Conservation (phyloP, 2,888 invertebrate species). For the Epinotia demarniana region DNA sequence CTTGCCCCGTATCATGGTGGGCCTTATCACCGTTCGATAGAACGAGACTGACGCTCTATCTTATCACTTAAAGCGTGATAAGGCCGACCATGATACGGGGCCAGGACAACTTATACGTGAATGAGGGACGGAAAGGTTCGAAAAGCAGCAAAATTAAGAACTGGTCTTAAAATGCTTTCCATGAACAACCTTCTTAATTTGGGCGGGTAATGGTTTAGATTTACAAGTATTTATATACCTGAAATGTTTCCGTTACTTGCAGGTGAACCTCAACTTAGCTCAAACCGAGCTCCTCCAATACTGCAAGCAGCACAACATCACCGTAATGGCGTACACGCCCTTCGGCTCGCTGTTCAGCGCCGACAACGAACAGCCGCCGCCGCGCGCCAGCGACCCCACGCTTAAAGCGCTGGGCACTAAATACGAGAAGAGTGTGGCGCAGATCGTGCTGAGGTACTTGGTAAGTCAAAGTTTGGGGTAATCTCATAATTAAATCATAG, state of each 20-base stretch:
- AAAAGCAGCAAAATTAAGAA: too few species aligned
- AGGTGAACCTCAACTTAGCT: slow-evolving; percentile 85
- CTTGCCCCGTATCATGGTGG: too few species aligned
- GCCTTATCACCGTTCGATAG: too few species aligned
- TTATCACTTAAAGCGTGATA: too few species aligned
- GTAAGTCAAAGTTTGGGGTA: slow-evolving; percentile 64
- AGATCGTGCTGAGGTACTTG: slow-evolving; percentile 86
- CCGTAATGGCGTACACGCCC: slow-evolving; percentile 87
- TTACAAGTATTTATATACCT: background rate
- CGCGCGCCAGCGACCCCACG: slow-evolving; percentile 75
- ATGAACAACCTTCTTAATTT: too few species aligned
- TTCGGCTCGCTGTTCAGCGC: slow-evolving; percentile 83
- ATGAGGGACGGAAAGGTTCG: too few species aligned
- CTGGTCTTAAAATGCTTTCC: too few species aligned
- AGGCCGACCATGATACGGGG: too few species aligned
- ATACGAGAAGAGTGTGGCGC: slow-evolving; percentile 85
- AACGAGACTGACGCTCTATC: too few species aligned
- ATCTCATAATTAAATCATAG: too few species aligned
- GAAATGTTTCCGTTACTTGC: slow-evolving; percentile 30
- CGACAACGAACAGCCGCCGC: slow-evolving; percentile 61
- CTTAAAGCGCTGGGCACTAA: slow-evolving; percentile 83
- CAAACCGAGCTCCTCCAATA: slow-evolving; percentile 85
- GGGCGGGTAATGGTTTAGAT: too few species aligned
- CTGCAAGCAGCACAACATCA: slow-evolving; percentile 85
- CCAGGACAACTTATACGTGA: too few species aligned